Percentiles rank a stretch among this genome's conserved stretches.
phyloP scores from a whole-genome alignment of 2,888 invertebrate species.

The Watsonalla cultraria region DNA sequence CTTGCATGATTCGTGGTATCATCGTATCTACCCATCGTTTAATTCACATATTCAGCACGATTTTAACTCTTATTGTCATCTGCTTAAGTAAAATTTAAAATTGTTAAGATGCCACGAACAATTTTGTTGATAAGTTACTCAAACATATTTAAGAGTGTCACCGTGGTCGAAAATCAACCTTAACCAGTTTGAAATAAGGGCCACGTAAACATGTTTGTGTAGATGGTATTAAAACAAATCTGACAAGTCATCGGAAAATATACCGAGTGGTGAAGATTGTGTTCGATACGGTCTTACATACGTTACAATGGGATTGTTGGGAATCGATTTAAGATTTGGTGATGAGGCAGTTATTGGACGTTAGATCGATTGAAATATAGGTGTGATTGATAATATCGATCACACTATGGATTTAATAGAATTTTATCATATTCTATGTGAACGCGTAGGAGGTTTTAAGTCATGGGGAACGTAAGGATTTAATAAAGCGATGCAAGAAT shows the following conservation, averaged over 20 bases:
- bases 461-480: too few species aligned
- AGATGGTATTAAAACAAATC: constrained; percentile 19
- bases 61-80: not conserved
- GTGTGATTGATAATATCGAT: constrained; percentile 29
- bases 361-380: constrained; percentile 35
- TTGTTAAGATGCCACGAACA: not conserved
- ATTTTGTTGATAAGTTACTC: not conserved
- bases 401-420: not conserved
- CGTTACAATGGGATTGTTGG: constrained; percentile 47
- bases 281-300: constrained; percentile 49
- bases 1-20: not conserved
- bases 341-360: constrained; percentile 36
- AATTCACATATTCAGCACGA: not conserved
- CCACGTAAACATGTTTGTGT: not conserved
- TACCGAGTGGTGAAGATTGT: constrained; percentile 47
- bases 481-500: too few species aligned
- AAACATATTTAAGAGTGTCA: not conserved
- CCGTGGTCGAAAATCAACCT: not conserved
- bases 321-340: constrained; percentile 51
- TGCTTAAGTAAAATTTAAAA: not conserved
- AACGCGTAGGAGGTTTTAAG: too few species aligned
- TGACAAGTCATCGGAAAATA: constrained; percentile 51
- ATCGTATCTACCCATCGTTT: not conserved
- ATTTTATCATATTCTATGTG: not conserved
- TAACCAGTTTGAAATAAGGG: not conserved